A percentile compares a stretch with the other conserved stretches of the same genome.
Evolutionary conservation across 2,113 vertebrate species (phyloP).

Genomic region (Patagioenas fasciata): DNA sequence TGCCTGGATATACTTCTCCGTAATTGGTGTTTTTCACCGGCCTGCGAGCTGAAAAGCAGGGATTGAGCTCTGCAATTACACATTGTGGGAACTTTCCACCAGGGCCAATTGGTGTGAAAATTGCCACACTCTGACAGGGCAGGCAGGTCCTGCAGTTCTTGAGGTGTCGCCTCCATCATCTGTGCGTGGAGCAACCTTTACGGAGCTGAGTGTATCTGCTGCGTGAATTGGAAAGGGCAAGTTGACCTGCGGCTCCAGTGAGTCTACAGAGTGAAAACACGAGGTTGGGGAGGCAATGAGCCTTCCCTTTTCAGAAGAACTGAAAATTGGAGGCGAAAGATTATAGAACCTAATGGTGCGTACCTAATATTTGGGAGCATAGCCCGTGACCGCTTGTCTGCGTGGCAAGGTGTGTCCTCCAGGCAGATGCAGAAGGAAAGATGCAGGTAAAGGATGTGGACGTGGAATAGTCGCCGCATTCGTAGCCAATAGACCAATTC

Average conservation of each 20-base stretch:
- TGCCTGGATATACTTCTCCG: accelerated
- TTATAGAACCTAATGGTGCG: not conserved
- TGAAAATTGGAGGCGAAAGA: not conserved
- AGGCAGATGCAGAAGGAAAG: not conserved
- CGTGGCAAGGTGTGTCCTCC: not conserved
- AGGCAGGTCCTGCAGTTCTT: not conserved
- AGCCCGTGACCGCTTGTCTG: not conserved
- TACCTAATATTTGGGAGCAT: not conserved
- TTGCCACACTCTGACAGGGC: accelerated
- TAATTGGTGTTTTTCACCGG: not conserved
- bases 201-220: not conserved
- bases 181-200: not conserved
- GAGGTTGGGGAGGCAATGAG: not conserved
- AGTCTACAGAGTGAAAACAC: not conserved
- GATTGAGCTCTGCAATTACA: not conserved
- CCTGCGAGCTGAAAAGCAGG: not conserved
- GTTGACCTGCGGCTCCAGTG: slow-evolving; percentile 5
- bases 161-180: not conserved
- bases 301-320: not conserved
- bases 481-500: accelerated
- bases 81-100: not conserved
- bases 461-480: not conserved
- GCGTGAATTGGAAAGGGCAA: not conserved
- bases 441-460: not conserved
- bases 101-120: not conserved